These are phyloP conservation scores for Clistopyga incitator DNA, from an alignment of 2,888 invertebrate genomes.

Conservation along the genomic window DNA sequence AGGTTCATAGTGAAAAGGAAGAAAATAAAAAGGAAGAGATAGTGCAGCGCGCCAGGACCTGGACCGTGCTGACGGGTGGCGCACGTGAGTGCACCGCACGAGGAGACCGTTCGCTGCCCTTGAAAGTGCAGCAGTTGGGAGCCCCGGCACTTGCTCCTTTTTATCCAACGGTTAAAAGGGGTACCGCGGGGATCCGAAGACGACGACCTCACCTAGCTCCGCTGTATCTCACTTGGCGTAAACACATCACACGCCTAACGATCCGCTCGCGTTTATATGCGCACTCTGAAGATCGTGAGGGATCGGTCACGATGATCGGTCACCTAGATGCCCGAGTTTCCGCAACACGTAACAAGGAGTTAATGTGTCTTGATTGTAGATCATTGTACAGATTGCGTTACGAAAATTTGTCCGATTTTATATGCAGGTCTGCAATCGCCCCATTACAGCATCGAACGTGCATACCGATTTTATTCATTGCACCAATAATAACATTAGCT, in stretches of 20 bases:
- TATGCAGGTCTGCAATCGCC: not conserved
- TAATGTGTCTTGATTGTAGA: conserved; percentile 62
- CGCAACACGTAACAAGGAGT: conserved; percentile 56
- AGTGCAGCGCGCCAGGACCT: conserved; percentile 25
- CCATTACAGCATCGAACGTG: too few relatives aligned
- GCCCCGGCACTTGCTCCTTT: conserved; percentile 47
- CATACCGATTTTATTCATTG: too few relatives aligned
- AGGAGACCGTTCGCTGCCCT: conserved; percentile 64
- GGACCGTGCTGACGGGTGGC: conserved; percentile 19
- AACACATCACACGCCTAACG: conserved; percentile 42
- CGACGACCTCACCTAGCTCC: conserved; percentile 40
- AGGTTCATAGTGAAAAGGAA: conserved; percentile 3
- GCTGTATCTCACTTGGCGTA: conserved; percentile 8
- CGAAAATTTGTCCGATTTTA: conserved; percentile 20
- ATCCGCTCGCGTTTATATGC: conserved; percentile 8
- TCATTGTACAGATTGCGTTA: conserved; percentile 28
- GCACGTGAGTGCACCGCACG: conserved; percentile 57
- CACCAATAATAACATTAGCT: too few relatives aligned
- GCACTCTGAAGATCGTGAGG: conserved; percentile 38
- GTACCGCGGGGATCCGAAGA: conserved; percentile 26
- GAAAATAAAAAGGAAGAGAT: conserved; percentile 20
- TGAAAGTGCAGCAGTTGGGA: conserved; percentile 53
- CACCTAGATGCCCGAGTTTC: conserved; percentile 27
- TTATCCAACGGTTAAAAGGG: conserved; percentile 54
- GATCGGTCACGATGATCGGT: conserved; percentile 2